Evolutionary conservation across 2,797 vertebrate genomes (phyloP).

Genomic region (Oophaga sylvatica): DNA sequence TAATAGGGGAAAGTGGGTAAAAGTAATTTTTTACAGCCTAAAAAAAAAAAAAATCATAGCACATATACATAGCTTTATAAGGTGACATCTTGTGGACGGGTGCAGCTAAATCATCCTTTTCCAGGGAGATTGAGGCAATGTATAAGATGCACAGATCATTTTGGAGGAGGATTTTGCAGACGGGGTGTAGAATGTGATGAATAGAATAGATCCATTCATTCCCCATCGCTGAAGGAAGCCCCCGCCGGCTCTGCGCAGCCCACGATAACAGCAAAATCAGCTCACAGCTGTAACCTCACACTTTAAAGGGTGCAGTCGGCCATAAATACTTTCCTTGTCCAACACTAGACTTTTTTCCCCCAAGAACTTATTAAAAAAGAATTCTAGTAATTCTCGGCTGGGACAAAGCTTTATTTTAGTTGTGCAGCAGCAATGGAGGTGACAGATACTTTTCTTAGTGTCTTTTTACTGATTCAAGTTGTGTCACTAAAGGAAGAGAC

Average conservation of each 20-base stretch:
- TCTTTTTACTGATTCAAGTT: no score
- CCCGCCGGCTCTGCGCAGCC: background rate
- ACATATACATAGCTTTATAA: no score
- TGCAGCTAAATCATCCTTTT: background rate
- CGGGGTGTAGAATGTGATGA: background rate
- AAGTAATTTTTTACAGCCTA: no score
- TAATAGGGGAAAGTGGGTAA: no score
- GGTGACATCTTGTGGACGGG: background rate
- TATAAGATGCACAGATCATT: background rate
- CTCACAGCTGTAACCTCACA: background rate
- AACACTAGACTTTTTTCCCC: background rate
- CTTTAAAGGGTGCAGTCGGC: background rate
- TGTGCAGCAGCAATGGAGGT: no score
- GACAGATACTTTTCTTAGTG: no score
- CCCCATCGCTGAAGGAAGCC: background rate
- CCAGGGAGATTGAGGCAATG: background rate
- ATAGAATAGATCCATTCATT: slow-evolving; percentile 1
- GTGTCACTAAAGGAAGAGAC: no score
- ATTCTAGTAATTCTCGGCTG: no score
- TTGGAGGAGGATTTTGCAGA: background rate
- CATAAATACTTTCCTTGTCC: background rate
- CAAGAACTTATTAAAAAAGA: background rate
- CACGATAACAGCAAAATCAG: background rate
- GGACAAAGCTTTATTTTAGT: no score
- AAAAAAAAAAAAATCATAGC: no score